Evolutionary conservation across 2,888 invertebrate genomes (phyloP), one percentile per base, ranked within the genome.

Genomic region (Xestoiulus laeticollis): DNA sequence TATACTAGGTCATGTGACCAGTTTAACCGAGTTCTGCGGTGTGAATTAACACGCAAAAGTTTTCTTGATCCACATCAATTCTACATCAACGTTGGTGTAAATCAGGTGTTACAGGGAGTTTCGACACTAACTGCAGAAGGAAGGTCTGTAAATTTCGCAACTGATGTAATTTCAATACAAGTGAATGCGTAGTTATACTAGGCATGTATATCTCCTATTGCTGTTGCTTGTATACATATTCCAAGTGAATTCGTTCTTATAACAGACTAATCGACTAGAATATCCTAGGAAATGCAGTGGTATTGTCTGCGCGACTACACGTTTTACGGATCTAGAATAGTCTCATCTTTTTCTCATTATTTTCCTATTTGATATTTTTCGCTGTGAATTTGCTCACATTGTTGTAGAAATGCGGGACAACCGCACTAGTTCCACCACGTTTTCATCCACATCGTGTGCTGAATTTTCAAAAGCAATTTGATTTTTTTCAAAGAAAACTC

Each of bases 381-480:
- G 6, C n/a, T 53, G 53, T 53, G 53, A 53, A 53, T 16, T n/a
- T n/a, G 68, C 68, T 68, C 2, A 22, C 30, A 30, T 8, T 30
- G 78, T 22, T 30, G 78, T 1, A 78, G 78, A 0, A 78, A 30
- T 78, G 26, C 26, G 14, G 30, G 78, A 78, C 22, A 22, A 68
- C 6, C 12, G 22, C 68, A 68, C 26, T 12, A 26, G 26, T 68
- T n/a, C 68, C 22, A 22, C 68, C 68, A 59, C n/a, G 59, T 48
- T 12, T 10, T 16, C 48, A 8, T 10, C n/a, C 59, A 22, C 68
- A 26, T 68, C 68, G 68, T 68, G 68, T n/a, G 59, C 59, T 19
- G 59, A 68, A 68, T 68, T 68, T 68, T 68, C 68, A 68, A 68
- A 68, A 22, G 78, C 78, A 78, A 78, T 78, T 78, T 30, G 26